These are phyloP conservation scores for Megalurothrips usitatus DNA, from an alignment of 2,888 invertebrate genomes.

Conservation along the genomic window DNA sequence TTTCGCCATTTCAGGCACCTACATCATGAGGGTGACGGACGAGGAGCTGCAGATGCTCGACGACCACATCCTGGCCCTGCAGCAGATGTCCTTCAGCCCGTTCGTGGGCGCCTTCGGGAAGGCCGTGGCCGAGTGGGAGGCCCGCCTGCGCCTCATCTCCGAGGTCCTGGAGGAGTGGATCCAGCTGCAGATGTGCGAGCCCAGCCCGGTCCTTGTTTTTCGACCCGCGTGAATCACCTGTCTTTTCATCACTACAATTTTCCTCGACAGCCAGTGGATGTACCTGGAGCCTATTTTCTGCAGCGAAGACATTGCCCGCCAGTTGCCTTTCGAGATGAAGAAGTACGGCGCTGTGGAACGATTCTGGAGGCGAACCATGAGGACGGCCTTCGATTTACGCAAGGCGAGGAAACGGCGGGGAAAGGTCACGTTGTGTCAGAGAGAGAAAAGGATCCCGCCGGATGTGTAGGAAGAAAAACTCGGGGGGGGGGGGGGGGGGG, in stretches of 20 bases:
- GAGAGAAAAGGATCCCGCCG: too few relatives aligned
- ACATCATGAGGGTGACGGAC: slow-evolving; percentile 69
- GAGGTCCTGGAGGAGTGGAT: slow-evolving; percentile 64
- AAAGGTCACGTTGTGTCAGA: too few relatives aligned
- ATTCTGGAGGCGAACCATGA: slow-evolving; percentile 74
- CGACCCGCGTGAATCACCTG: neutral
- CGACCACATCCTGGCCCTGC: slow-evolving; percentile 68
- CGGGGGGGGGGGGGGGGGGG: too few relatives aligned
- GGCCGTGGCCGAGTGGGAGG: slow-evolving; percentile 70
- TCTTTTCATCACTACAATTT: neutral
- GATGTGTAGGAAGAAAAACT: too few relatives aligned
- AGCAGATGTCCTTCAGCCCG: slow-evolving; percentile 71
- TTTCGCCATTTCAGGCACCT: slow-evolving; percentile 54
- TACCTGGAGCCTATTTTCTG: slow-evolving; percentile 79
- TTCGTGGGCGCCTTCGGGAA: slow-evolving; percentile 72
- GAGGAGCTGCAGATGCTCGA: slow-evolving; percentile 69
- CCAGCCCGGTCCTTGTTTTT: neutral
- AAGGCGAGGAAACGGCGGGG: slow-evolving; percentile 46
- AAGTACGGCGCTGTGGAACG: slow-evolving; percentile 75
- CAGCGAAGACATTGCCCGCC: slow-evolving; percentile 73
- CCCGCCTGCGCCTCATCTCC: slow-evolving; percentile 59
- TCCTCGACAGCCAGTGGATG: slow-evolving; percentile 64
- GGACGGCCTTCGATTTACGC: slow-evolving; percentile 61
- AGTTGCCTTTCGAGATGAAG: slow-evolving; percentile 71
- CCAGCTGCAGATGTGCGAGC: slow-evolving; percentile 63